Base-by-base conservation (phyloP, 2,888 invertebrate species). In the Merodon equestris region DNA sequence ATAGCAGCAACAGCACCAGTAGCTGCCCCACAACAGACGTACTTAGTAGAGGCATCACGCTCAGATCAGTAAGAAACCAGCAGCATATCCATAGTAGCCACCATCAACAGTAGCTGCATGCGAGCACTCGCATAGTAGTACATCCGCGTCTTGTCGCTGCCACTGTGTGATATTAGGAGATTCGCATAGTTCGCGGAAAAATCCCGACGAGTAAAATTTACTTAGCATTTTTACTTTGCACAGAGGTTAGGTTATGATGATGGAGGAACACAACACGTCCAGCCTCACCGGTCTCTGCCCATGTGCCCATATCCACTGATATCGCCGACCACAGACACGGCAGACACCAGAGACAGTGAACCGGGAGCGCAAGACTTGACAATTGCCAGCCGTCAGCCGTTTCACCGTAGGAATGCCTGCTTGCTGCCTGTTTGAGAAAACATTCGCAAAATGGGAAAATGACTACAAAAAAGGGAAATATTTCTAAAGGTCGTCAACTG, bases 401-500 rank as follows among this genome's bases (percentile, higher is more conserved):
- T 74, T 74, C 73, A 60, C 74, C 73, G 63, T 60, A 74, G 73
- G 73, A 79, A 79, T 79, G 73, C 58, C n/a, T n/a, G n/a, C 27
- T 27, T 27, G 27, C 34, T 79, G 74, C 54, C 58, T 14, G 74
- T 79, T 79, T 79, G 63, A 57, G 27, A 73, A 73, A 73, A 79
- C 68, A 67, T 15, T 74, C 53, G 64, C 58, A 2, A 68, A 79
- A 68, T 79, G 64, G 73, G 57, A 68, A 79, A 74, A 73, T 68
- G 56, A 64, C 73, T 68, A 79, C 79, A 79, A 79, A 79, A 73
- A 79, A 79, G 68, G 73, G 79, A 79, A 79, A 79, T 79, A 79
- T 74, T 79, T 79, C 63, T 70, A 64, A 79, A 79, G 79, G 79
- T 74, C 79, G 79, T 79, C 79, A 73, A 79, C 79, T 79, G 74